Evolutionary conservation across 2,797 vertebrate genomes (phyloP).

Genomic region (Onychomys leucogaster): DNA sequence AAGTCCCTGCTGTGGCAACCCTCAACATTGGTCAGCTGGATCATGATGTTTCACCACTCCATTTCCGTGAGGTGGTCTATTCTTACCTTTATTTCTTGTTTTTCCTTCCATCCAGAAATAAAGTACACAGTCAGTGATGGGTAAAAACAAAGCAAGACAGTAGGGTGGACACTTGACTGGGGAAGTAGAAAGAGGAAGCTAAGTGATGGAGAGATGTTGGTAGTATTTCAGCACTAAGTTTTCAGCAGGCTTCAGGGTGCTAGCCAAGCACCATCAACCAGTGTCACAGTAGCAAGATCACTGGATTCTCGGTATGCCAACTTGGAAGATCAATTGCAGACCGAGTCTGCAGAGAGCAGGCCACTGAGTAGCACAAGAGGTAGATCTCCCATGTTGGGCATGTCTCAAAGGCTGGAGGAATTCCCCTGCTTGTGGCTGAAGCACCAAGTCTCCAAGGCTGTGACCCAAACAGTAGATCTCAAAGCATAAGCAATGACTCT

Average conservation of each 20-base stretch:
- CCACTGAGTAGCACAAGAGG: neutral
- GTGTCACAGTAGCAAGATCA: too few relatives aligned
- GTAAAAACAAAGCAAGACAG: neutral
- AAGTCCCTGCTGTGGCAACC: neutral
- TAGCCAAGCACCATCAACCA: neutral
- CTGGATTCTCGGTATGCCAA: too few relatives aligned
- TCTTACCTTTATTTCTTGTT: neutral
- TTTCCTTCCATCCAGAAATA: too few relatives aligned
- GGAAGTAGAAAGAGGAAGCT: neutral
- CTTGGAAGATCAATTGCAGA: neutral
- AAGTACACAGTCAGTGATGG: neutral
- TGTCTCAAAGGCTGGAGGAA: neutral
- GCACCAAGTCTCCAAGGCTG: neutral
- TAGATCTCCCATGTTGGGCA: too few relatives aligned
- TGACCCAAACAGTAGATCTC: too few relatives aligned
- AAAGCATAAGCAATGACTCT: too few relatives aligned
- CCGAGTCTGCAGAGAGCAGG: too few relatives aligned
- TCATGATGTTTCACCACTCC: neutral
- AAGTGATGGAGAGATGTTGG: neutral
- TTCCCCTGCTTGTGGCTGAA: neutral
- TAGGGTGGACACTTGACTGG: neutral
- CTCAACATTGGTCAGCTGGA: too few relatives aligned
- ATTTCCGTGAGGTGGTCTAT: neutral
- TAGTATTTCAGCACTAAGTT: neutral
- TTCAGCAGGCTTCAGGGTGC: too few relatives aligned